Evolutionary conservation across 2,113 vertebrate species (phyloP).

Genomic region (Dasypus novemcinctus): DNA sequence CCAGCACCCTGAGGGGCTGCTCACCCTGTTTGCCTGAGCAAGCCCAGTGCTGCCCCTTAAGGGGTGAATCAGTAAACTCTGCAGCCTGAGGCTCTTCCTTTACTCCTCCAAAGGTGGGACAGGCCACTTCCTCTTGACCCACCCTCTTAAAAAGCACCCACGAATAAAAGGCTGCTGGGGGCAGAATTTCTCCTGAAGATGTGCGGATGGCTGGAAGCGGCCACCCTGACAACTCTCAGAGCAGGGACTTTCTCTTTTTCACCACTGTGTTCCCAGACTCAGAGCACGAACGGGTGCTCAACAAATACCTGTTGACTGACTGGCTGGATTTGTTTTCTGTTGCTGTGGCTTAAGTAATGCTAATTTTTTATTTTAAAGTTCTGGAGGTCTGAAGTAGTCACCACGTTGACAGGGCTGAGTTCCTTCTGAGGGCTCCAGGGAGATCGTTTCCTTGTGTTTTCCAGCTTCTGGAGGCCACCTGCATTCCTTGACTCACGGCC

Average conservation of each 20-base stretch:
- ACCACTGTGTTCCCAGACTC: not conserved
- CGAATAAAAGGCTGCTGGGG: not conserved
- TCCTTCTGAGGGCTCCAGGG: not conserved
- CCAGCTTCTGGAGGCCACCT: not conserved
- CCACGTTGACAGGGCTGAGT: not conserved
- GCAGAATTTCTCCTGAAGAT: too few relatives aligned
- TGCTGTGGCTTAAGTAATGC: too few relatives aligned
- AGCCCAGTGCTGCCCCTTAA: not conserved
- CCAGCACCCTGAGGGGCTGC: accelerated
- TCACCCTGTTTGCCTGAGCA: too few relatives aligned
- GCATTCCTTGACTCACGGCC: not conserved
- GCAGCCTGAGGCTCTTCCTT: not conserved
- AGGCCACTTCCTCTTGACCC: not conserved
- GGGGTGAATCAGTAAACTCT: not conserved
- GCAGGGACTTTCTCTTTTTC: not conserved
- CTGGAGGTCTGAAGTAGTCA: not conserved
- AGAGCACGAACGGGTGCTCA: not conserved
- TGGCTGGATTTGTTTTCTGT: accelerated
- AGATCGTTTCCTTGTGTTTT: not conserved
- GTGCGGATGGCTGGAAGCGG: not conserved
- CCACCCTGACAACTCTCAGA: not conserved
- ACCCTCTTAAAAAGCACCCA: not conserved
- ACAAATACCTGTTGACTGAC: not conserved
- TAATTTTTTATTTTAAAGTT: not conserved
- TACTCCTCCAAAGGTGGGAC: not conserved